Conservation (phyloP, 2,888 invertebrate species). For the Xylota sylvarum region DNA sequence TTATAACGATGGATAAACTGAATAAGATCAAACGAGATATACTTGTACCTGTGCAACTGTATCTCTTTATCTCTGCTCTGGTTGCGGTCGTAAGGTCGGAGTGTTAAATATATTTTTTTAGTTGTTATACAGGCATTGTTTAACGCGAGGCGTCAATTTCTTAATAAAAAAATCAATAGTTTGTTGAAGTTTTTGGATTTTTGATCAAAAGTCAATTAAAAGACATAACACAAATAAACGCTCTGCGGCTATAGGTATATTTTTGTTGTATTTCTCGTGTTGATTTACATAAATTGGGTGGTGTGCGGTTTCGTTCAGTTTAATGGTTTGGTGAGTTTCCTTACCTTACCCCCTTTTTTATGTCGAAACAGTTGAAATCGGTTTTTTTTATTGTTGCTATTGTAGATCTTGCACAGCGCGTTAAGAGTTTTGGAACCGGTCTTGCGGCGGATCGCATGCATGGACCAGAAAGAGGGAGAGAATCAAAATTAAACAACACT, state of each 20-base stretch:
- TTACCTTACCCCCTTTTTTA: conserved; percentile 44
- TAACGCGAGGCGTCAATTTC: conserved; percentile 12
- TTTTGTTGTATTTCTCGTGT: conserved; percentile 27
- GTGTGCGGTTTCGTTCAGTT: conserved; percentile 63
- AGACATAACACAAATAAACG: conserved; percentile 58
- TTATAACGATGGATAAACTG: background rate
- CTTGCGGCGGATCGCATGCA: conserved; percentile 23
- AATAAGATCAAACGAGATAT: background rate
- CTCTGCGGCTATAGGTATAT: conserved; percentile 15
- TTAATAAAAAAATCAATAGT: background rate
- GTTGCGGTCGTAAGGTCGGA: conserved; percentile 29
- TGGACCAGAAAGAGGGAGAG: conserved; percentile 44
- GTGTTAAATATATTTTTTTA: conserved; percentile 2
- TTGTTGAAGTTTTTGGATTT: conserved; percentile 13
- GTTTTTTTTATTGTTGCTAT: conserved; percentile 38
- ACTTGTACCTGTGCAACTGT: background rate
- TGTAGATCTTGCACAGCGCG: conserved; percentile 55
- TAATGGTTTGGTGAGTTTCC: conserved; percentile 39
- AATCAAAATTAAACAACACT: conserved; percentile 20
- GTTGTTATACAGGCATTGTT: background rate
- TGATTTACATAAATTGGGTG: conserved; percentile 65
- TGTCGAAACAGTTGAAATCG: conserved; percentile 60
- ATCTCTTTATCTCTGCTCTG: background rate
- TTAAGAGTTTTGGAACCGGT: conserved; percentile 55
- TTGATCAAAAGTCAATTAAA: conserved; percentile 53